Conservation (phyloP, 2,888 invertebrate genomes). For the Melanostoma mellinum region DNA sequence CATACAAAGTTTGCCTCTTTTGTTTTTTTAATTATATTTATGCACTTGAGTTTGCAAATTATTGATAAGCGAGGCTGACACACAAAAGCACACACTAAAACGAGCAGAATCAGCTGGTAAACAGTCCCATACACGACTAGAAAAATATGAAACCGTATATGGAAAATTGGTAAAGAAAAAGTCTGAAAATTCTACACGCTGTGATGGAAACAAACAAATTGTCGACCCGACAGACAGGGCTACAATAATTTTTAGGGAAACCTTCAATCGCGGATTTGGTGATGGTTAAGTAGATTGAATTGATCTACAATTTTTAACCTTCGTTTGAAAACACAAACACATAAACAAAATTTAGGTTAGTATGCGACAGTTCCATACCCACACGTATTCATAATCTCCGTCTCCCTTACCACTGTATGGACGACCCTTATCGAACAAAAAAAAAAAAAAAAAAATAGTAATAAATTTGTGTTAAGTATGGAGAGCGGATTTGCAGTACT, state of each 20-base stretch:
- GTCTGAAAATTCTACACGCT: neutral
- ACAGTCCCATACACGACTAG: neutral
- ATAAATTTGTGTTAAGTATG: too few relatives aligned
- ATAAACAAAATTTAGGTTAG: neutral
- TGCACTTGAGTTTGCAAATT: conserved; percentile 19
- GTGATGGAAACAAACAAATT: conserved; percentile 35
- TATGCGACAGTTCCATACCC: conserved; percentile 1
- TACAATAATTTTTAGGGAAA: conserved; percentile 49
- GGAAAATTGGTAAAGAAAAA: neutral
- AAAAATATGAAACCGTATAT: neutral
- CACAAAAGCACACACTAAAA: conserved; percentile 19
- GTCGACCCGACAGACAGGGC: conserved; percentile 43
- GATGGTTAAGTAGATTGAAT: conserved; percentile 30
- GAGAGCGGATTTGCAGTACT: conserved; percentile 6
- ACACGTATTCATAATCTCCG: conserved; percentile 29
- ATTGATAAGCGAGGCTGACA: conserved; percentile 1
- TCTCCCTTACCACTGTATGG: conserved; percentile 44
- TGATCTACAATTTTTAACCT: conserved; percentile 36
- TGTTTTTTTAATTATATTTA: conserved; percentile 19
- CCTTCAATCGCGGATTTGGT: conserved; percentile 43
- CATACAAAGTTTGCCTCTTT: conserved; percentile 1
- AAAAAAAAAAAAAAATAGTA: conserved; percentile 13
- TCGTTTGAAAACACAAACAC: conserved; percentile 26
- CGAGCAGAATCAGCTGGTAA: conserved; percentile 21
- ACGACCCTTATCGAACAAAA: conserved; percentile 40